phyloP scores from a whole-genome alignment of 1,140 invertebrate species.

The Drosophila elegans region DNA sequence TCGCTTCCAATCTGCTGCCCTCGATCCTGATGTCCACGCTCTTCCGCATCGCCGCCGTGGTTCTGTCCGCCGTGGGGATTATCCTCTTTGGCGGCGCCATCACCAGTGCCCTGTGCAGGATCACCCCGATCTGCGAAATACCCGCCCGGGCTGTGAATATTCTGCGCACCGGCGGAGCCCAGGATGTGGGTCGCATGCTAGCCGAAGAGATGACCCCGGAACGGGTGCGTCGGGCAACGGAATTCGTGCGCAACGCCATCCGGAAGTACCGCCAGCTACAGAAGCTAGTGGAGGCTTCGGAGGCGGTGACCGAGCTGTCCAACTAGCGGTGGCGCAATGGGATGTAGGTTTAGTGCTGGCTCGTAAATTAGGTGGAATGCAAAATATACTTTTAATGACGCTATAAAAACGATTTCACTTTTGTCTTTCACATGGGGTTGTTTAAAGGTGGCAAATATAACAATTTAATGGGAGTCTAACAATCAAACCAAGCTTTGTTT shows the following conservation, averaged over 20 bases:
- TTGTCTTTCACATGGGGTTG: background rate
- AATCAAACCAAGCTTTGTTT: too few relatives aligned
- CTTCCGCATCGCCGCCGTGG: slow-evolving; percentile 69
- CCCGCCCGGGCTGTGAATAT: slow-evolving; percentile 86
- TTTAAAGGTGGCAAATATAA: too few relatives aligned
- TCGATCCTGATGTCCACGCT: slow-evolving; percentile 69
- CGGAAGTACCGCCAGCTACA: slow-evolving; percentile 87
- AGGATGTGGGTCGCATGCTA: slow-evolving; percentile 73
- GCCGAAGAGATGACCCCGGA: slow-evolving; percentile 83
- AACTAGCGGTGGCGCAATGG: slow-evolving; percentile 13
- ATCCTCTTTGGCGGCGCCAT: slow-evolving; percentile 87
- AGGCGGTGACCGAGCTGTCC: slow-evolving; percentile 3
- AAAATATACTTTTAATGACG: slow-evolving; percentile 54
- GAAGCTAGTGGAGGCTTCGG: slow-evolving; percentile 40
- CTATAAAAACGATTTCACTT: slow-evolving; percentile 30
- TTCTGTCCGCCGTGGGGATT: slow-evolving; percentile 85
- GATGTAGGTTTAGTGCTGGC: slow-evolving; percentile 38
- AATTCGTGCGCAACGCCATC: slow-evolving; percentile 88
- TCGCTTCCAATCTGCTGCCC: slow-evolving; percentile 60
- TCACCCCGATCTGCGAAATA: slow-evolving; percentile 88
- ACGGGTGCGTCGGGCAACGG: slow-evolving; percentile 87
- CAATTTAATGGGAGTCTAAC: too few relatives aligned
- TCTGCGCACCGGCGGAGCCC: slow-evolving; percentile 66
- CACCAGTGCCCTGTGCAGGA: slow-evolving; percentile 87
- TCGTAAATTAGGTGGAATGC: slow-evolving; percentile 43